phyloP scores from a whole-genome alignment of 2,888 invertebrate species.

The Strigamia maritima region DNA sequence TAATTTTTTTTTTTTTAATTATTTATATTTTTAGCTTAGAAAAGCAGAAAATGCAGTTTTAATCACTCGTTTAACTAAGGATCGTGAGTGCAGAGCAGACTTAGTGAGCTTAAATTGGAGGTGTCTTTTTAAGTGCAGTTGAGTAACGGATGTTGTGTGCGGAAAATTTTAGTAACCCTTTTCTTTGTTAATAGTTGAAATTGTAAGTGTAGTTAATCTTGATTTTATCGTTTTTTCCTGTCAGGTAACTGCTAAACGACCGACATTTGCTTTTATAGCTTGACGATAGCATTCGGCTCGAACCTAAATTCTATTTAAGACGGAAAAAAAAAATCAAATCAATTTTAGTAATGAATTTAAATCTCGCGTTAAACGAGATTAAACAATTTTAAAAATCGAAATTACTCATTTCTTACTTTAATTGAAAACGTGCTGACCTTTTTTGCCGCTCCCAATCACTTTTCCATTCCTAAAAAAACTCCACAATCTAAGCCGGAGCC shows the following conservation, averaged over 20 bases:
- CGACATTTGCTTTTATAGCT: neutral
- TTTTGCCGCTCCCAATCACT: too few species aligned
- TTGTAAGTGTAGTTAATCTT: neutral
- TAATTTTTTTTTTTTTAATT: neutral
- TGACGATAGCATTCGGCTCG: neutral
- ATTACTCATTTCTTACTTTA: too few species aligned
- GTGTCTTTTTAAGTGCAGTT: neutral
- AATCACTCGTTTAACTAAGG: neutral
- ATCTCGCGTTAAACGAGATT: too few species aligned
- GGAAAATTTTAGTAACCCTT: neutral
- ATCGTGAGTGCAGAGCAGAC: neutral
- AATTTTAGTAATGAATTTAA: too few species aligned
- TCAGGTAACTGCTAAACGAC: conserved; percentile 7
- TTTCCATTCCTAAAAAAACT: too few species aligned
- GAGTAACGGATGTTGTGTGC: neutral
- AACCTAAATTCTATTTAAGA: neutral
- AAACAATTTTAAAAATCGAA: too few species aligned
- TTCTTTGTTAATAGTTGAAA: neutral
- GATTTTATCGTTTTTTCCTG: neutral
- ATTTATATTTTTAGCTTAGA: neutral
- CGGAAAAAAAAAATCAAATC: too few species aligned
- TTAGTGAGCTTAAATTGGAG: neutral
- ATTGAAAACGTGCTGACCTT: too few species aligned
- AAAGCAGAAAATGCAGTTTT: neutral
- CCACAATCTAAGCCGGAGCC: too few species aligned